Evolutionary conservation across 2,888 invertebrate species (phyloP).

Genomic region (Aspidiotus destructor): DNA sequence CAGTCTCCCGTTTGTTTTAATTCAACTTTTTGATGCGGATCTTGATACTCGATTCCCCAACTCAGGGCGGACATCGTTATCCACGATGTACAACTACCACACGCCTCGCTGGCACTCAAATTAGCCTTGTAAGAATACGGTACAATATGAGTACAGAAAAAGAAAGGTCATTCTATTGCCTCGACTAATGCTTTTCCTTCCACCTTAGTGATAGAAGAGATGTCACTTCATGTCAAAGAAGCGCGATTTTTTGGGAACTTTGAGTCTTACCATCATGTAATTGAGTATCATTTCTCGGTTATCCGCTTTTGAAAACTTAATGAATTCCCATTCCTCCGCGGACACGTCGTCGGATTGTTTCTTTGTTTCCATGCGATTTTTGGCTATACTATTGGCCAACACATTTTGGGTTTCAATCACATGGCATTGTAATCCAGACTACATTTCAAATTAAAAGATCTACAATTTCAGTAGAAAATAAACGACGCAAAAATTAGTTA

Average conservation of each 20-base stretch:
- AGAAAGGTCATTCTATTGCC: not conserved
- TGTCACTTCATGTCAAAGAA: too few relatives aligned
- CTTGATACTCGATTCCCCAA: conserved; percentile 45
- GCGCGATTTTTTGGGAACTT: not conserved
- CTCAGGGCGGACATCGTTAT: conserved; percentile 49
- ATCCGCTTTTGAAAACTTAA: conserved; percentile 59
- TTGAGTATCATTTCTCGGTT: conserved; percentile 54
- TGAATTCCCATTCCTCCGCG: conserved; percentile 76
- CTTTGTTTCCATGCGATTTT: conserved; percentile 58
- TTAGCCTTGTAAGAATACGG: conserved; percentile 40
- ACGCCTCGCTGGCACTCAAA: conserved; percentile 42
- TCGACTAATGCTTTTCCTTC: not conserved
- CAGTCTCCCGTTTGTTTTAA: conserved; percentile 58
- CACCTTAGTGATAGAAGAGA: not conserved
- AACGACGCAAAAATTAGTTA: too few relatives aligned
- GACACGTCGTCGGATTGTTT: conserved; percentile 64
- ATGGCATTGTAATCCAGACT: conserved; percentile 54
- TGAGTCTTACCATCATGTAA: conserved; percentile 53
- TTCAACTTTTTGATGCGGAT: conserved; percentile 34
- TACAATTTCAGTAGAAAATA: too few relatives aligned
- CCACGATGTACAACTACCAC: conserved; percentile 52
- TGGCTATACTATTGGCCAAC: conserved; percentile 58
- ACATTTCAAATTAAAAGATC: not conserved
- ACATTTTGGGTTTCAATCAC: conserved; percentile 56
- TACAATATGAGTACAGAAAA: conserved; percentile 22